Conservation (phyloP, 2,888 invertebrate genomes). For the Temnothorax ravouxi region DNA sequence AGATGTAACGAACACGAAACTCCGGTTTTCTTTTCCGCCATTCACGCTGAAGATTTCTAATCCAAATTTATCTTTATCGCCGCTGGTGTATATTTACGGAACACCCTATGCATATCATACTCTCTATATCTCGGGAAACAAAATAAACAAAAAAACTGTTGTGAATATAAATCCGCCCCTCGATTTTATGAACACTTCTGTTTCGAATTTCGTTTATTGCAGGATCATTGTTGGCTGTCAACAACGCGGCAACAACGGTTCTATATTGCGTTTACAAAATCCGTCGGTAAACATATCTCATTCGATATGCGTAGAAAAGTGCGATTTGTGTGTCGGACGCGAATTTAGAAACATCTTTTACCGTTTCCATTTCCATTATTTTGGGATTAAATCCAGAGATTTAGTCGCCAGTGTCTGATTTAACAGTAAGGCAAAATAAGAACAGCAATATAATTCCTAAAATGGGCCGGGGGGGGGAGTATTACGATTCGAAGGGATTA, state of each 20-base stretch:
- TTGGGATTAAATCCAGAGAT: not conserved
- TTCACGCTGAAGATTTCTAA: not conserved
- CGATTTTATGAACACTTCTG: constrained; percentile 25
- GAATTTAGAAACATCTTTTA: not conserved
- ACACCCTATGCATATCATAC: not conserved
- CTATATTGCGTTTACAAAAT: constrained; percentile 15
- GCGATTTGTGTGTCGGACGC: not conserved
- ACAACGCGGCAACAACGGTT: not conserved
- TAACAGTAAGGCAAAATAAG: not conserved
- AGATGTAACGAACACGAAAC: not conserved
- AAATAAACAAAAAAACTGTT: constrained; percentile 27
- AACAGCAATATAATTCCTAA: no score
- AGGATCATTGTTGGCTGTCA: constrained; percentile 27
- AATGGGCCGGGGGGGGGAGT: no score
- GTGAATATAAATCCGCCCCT: constrained; percentile 4
- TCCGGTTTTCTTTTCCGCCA: not conserved
- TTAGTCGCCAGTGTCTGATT: not conserved
- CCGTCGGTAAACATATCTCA: constrained; percentile 24
- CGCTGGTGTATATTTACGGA: not conserved
- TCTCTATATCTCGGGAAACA: constrained; percentile 3
- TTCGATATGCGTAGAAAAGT: constrained; percentile 12
- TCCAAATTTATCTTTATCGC: not conserved
- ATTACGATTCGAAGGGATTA: no score
- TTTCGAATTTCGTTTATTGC: constrained; percentile 34
- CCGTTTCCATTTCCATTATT: not conserved